These are phyloP conservation scores for Criorhina ranunculi DNA, from an alignment of 2,888 invertebrate genomes.

Conservation along the genomic window DNA sequence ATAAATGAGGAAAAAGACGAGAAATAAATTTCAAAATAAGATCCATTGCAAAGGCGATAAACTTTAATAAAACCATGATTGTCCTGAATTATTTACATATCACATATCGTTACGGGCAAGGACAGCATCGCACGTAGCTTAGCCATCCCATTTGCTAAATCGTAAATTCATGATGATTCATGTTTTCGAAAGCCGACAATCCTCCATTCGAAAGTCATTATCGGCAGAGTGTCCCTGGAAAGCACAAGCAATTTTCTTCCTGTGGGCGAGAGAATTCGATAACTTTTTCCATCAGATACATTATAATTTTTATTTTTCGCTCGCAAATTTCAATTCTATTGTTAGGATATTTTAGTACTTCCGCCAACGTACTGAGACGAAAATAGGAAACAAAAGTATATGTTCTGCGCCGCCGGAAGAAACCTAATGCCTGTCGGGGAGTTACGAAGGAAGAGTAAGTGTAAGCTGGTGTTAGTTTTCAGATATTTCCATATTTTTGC, in stretches of 20 bases:
- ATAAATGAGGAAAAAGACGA: too few relatives aligned
- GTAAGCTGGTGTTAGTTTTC: background rate
- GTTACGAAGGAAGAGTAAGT: background rate
- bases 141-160: slow-evolving; percentile 1
- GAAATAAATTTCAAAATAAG: background rate
- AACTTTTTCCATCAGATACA: background rate
- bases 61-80: slow-evolving; percentile 5
- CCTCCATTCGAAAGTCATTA: background rate
- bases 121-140: too few relatives aligned
- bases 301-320: background rate
- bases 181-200: too few relatives aligned
- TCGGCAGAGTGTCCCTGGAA: background rate
- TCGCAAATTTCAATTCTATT: slow-evolving; percentile 18
- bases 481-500: slow-evolving; percentile 19
- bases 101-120: background rate
- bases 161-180: slow-evolving; percentile 6
- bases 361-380: background rate
- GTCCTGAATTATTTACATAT: slow-evolving; percentile 13
- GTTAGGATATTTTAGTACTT: slow-evolving; percentile 1
- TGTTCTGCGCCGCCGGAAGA: background rate
- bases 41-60: background rate
- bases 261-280: background rate
- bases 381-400: background rate
- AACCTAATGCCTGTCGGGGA: background rate
- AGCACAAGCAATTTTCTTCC: background rate